phyloP scores from a whole-genome alignment of 1,140 invertebrate species.

The Drosophila funebris region DNA sequence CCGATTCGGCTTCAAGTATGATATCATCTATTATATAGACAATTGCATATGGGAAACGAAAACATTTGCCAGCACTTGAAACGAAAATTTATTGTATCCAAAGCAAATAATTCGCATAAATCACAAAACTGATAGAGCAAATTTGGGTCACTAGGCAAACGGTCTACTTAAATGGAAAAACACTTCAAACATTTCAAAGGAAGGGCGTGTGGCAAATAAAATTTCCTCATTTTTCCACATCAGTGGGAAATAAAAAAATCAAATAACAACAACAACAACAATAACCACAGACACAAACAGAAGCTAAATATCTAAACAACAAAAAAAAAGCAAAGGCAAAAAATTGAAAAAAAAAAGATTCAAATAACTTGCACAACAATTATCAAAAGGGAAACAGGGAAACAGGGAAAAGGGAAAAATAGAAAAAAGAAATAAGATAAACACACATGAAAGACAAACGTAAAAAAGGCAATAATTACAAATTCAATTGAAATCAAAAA shows the following conservation, averaged over 20 bases:
- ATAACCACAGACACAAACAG: conserved; percentile 20
- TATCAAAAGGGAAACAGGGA: conserved; percentile 31
- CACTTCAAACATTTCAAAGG: conserved; percentile 51
- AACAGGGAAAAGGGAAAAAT: not conserved
- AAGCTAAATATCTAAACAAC: conserved; percentile 61
- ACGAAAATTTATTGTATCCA: conserved; percentile 43
- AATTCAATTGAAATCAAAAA: conserved; percentile 71
- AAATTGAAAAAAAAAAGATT: conserved; percentile 16
- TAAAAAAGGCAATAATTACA: conserved; percentile 70
- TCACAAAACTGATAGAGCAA: conserved; percentile 50
- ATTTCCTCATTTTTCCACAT: conserved; percentile 61
- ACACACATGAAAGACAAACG: conserved; percentile 66
- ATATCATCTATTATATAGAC: conserved; percentile 14
- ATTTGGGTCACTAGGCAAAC: conserved; percentile 60
- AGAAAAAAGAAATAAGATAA: conserved; percentile 46
- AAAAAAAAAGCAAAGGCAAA: conserved; percentile 19
- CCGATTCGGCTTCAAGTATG: conserved; percentile 25
- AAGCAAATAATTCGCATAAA: conserved; percentile 75
- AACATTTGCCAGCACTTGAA: conserved; percentile 36
- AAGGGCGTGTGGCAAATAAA: conserved; percentile 34
- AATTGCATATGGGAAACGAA: conserved; percentile 19
- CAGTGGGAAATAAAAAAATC: conserved; percentile 31
- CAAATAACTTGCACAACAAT: conserved; percentile 64
- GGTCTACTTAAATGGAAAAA: conserved; percentile 66
- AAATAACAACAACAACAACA: conserved; percentile 7